Conservation (phyloP, 2,888 invertebrate genomes). For the Sepioteuthis lessoniana region DNA sequence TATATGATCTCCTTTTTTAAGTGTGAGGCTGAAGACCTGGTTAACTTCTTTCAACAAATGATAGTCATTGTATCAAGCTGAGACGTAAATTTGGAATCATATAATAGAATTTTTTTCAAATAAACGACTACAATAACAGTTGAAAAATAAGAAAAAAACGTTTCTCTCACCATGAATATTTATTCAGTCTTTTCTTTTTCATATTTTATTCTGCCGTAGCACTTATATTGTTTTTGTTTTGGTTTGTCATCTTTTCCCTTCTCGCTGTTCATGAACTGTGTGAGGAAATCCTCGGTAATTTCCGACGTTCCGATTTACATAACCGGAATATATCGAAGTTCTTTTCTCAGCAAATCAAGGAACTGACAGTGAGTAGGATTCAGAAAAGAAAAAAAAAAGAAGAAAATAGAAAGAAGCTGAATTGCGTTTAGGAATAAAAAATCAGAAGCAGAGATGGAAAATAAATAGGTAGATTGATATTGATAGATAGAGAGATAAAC, state of each 20-base stretch:
- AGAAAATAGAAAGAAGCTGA: not conserved
- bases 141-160: not conserved
- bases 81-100: not conserved
- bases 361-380: not conserved
- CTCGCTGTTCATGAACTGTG: not conserved
- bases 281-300: slow-evolving; percentile 33
- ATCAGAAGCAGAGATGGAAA: too few relatives aligned
- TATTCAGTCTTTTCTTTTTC: not conserved
- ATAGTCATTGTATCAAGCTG: not conserved
- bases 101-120: not conserved
- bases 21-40: too few relatives aligned
- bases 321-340: not conserved
- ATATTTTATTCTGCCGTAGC: not conserved
- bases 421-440: not conserved
- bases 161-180: not conserved
- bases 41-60: too few relatives aligned
- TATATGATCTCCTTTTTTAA: too few relatives aligned
- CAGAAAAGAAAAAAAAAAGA: not conserved
- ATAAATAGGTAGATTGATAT: too few relatives aligned
- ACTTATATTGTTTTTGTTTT: not conserved
- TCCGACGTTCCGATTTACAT: not conserved
- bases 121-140: not conserved
- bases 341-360: not conserved
- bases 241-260: not conserved
- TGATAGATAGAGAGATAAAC: too few relatives aligned